A percentile compares a stretch with the other conserved stretches of the same genome.
Conservation (phyloP, 2,113 vertebrate genomes). For the Zosterops japonicus region DNA sequence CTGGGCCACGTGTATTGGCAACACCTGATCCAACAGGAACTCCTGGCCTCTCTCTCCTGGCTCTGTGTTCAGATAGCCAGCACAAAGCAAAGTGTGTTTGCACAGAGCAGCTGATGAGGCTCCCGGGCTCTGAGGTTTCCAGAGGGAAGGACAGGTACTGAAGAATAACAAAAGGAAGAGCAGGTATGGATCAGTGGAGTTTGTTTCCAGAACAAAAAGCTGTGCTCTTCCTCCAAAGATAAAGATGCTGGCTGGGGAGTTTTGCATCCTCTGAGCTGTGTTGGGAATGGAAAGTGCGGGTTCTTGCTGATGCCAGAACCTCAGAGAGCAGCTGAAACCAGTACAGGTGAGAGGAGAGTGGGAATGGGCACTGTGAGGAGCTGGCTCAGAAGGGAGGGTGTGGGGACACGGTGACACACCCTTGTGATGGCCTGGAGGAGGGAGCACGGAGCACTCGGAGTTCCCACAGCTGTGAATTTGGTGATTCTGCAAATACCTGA, state of each 20-base stretch:
- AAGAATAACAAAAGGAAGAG: background rate
- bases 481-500: background rate
- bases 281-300: background rate
- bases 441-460: accelerated
- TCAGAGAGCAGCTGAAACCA: background rate
- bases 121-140: accelerated
- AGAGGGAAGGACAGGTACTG: background rate
- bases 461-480: background rate
- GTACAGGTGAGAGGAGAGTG: accelerated
- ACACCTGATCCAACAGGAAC: background rate
- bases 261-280: background rate
- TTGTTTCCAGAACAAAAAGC: background rate
- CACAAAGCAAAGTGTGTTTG: background rate
- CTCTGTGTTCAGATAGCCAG: background rate
- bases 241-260: background rate
- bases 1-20: background rate
- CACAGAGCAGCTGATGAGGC: background rate
- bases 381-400: accelerated
- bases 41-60: background rate
- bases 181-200: background rate
- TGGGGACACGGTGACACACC: background rate
- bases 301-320: background rate
- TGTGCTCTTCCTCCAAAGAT: background rate
- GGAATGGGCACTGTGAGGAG: accelerated
- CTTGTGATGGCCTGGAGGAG: background rate